Evolutionary conservation across 2,113 vertebrate species (phyloP), one percentile per base, ranked within the genome.

Genomic region (Phrynosoma blainvillii): DNA sequence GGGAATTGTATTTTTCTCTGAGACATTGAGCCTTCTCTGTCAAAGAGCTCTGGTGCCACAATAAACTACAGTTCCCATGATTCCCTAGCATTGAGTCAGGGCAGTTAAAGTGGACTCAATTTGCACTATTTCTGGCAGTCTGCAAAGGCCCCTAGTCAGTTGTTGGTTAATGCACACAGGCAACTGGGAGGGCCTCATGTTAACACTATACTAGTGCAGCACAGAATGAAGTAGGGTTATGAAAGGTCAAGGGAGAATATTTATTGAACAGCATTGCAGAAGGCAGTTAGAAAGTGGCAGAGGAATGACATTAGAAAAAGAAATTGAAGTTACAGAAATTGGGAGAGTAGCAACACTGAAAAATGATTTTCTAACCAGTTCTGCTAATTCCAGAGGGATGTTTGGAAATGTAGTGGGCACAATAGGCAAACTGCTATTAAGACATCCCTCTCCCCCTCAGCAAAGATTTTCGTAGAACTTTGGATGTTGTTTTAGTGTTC

Each of bases 211-310:
- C 90, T 88, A 87, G 42, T 89, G 4, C 30, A 59, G 0, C 54
- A 84, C 89, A 88, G 84, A 93, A 84, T 71, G 75, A 78, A 78
- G 85, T 89, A 78, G 85, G 0, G 0, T 6, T 75, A 85, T 52
- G 79, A 80, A 93, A 91, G 90, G 65, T 75, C 68, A 83, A 92
- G 76, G 82, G 56, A 62, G 47, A 80, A 79, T 88, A 89, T 92
- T 94, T 93, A 92, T 94, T 83, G 79, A 90, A 94, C 90, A 91
- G 84, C 7, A 2, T 89, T 90, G 88, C 82, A 81, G 0, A 77
- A 32, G 81, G 87, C 92, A 87, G 86, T 92, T 89, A 84, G 92
- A 90, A 91, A 94, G 89, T 84, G 94, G 82, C 93, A 90, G 89
- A 79, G 84, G 74, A 86, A 65, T 86, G 85, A 85, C 52, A 40